Evolutionary conservation across 2,888 invertebrate species (phyloP).

Genomic region (Drosophila stalkeri): DNA sequence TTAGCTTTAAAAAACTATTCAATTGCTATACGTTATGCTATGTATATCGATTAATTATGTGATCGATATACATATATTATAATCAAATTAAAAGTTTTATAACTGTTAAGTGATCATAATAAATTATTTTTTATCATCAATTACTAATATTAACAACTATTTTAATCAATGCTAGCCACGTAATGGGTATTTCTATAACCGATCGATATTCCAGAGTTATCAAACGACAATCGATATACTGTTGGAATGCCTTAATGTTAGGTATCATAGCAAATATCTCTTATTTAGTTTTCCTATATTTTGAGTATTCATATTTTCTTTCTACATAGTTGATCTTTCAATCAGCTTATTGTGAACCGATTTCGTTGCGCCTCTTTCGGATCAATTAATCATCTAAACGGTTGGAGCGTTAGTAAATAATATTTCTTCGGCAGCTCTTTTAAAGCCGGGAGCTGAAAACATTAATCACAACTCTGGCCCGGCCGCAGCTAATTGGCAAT

Average conservation of each 20-base stretch:
- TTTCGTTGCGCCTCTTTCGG: constrained; percentile 38
- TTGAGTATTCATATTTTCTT: constrained; percentile 10
- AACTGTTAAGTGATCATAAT: neutral
- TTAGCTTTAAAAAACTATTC: neutral
- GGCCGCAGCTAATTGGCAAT: constrained; percentile 9
- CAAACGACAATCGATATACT: neutral
- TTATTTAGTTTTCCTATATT: neutral
- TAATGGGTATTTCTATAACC: neutral
- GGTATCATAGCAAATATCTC: neutral
- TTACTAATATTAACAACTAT: neutral
- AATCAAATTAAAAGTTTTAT: neutral
- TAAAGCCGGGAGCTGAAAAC: constrained; percentile 13
- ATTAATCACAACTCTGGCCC: constrained; percentile 33
- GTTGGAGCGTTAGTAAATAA: neutral
- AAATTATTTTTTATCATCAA: neutral
- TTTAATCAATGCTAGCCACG: neutral
- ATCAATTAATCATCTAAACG: constrained; percentile 46
- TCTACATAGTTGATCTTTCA: constrained; percentile 10
- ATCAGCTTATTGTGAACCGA: constrained; percentile 29
- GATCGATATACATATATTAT: neutral
- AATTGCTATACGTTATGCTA: neutral
- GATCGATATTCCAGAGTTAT: neutral
- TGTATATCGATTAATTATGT: neutral
- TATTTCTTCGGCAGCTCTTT: constrained; percentile 14
- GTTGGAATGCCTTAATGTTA: neutral